These are phyloP conservation scores for Ptilonorhynchus violaceus DNA, from an alignment of 2,113 vertebrate genomes.

Conservation along the genomic window DNA sequence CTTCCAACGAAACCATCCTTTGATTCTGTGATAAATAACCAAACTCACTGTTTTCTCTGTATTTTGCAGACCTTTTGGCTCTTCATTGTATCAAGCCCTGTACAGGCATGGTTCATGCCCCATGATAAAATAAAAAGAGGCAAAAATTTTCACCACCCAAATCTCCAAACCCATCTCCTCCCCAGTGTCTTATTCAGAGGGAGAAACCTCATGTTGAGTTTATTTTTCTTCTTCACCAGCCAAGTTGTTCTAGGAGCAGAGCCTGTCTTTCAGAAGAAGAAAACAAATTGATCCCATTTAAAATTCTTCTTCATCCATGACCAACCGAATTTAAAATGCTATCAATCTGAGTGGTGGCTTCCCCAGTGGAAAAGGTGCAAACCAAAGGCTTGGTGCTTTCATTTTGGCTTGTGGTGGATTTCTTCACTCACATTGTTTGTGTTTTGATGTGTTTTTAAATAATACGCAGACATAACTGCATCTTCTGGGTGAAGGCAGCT, in stretches of 20 bases:
- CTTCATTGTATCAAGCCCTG: background rate
- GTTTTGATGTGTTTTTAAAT: background rate
- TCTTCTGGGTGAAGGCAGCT: background rate
- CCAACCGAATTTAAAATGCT: background rate
- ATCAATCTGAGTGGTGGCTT: background rate
- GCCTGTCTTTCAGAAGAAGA: background rate
- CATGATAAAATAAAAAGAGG: background rate
- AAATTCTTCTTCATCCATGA: constrained; percentile 7
- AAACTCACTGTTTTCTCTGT: background rate
- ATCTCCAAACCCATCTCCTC: background rate
- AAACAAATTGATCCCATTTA: constrained; percentile 13
- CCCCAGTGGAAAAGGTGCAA: background rate
- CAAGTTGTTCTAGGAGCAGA: background rate
- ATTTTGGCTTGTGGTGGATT: background rate
- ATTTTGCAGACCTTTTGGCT: background rate
- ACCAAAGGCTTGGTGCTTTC: background rate
- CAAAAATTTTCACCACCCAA: background rate
- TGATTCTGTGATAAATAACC: background rate
- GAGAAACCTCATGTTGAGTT: background rate
- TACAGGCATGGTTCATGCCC: background rate
- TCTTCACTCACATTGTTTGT: background rate
- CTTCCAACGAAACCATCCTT: background rate
- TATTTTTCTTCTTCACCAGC: background rate
- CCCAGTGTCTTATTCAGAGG: background rate
- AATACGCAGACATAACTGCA: background rate